phyloP scores from a whole-genome alignment of 2,113 vertebrate genomes.

The Tyrannus savana region DNA sequence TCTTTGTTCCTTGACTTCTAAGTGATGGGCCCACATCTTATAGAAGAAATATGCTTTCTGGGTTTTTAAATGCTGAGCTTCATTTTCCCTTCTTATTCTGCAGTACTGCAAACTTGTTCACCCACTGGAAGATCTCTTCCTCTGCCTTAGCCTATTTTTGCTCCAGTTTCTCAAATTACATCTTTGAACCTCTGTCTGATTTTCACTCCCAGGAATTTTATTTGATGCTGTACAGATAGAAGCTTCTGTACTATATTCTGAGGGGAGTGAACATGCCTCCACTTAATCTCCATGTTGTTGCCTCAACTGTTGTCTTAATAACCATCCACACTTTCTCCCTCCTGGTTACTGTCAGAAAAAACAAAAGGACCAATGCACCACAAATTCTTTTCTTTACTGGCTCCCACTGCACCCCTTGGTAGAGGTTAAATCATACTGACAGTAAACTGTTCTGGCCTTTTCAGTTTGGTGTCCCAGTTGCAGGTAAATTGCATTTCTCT shows the following conservation, averaged over 20 bases:
- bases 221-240: background rate
- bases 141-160: background rate
- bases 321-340: background rate
- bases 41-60: background rate
- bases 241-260: background rate
- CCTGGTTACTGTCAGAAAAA: background rate
- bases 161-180: background rate
- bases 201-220: background rate
- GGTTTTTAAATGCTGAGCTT: background rate
- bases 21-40: background rate
- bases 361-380: background rate
- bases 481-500: background rate
- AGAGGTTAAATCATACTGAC: background rate
- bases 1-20: background rate
- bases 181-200: background rate
- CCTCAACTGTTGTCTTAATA: background rate
- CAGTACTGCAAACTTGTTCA: background rate
- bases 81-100: background rate
- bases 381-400: background rate
- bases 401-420: background rate
- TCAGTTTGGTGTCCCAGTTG: background rate
- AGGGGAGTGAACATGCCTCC: background rate
- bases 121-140: background rate
- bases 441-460: background rate
- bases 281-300: background rate